phyloP scores from a whole-genome alignment of 2,797 vertebrate species.

The Tragopan temminckii region DNA sequence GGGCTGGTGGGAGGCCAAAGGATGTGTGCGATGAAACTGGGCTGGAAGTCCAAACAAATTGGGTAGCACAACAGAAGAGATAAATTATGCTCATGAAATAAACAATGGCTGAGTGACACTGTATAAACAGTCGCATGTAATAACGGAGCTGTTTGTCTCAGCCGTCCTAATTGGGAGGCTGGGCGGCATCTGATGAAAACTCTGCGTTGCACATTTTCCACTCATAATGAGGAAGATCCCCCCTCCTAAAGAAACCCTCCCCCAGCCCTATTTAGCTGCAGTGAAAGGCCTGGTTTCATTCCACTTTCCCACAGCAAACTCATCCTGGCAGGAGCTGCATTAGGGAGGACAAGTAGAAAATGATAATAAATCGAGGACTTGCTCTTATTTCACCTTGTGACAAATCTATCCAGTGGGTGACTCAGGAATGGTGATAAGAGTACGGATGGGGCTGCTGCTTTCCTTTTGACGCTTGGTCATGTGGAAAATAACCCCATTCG shows the following conservation, averaged over 20 bases:
- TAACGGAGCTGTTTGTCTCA: constrained; percentile 37
- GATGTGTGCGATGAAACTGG: neutral
- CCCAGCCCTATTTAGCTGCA: constrained; percentile 33
- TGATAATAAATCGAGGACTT: constrained; percentile 62
- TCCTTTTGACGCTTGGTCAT: constrained; percentile 53
- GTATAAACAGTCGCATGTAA: constrained; percentile 48
- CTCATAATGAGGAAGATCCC: constrained; percentile 48
- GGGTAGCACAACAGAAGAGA: constrained; percentile 38
- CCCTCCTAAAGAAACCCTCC: neutral
- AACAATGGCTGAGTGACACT: constrained; percentile 45
- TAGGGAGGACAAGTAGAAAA: constrained; percentile 58
- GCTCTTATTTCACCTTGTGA: constrained; percentile 63
- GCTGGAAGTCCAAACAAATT: constrained; percentile 63
- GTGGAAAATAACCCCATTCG: constrained; percentile 65
- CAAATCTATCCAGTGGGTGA: constrained; percentile 50
- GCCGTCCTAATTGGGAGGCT: constrained; percentile 70
- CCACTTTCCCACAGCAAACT: constrained; percentile 71
- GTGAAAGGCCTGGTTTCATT: constrained; percentile 66
- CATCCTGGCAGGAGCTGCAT: constrained; percentile 62
- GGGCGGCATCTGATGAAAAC: constrained; percentile 44
- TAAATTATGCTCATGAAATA: constrained; percentile 54
- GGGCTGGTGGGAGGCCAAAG: constrained; percentile 54
- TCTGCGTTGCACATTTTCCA: constrained; percentile 5
- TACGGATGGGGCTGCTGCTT: neutral
- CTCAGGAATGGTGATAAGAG: constrained; percentile 26